phyloP scores from a whole-genome alignment of 2,888 invertebrate genomes.

The Hyppa rectilinea region DNA sequence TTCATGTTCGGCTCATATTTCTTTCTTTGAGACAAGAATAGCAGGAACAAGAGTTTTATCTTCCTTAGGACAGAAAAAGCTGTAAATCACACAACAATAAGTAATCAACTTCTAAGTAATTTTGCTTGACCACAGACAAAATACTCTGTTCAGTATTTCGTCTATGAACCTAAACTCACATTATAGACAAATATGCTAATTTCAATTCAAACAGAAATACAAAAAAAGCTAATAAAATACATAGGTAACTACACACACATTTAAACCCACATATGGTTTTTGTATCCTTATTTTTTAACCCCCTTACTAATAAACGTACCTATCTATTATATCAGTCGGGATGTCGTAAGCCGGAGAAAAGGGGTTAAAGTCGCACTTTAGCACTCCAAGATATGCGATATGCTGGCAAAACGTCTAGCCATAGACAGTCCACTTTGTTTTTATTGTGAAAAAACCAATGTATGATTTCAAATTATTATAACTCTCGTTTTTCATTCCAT shows the following conservation, averaged over 20 bases:
- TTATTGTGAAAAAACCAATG: neutral
- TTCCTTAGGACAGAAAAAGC: neutral
- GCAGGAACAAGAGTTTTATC: slow-evolving; percentile 25
- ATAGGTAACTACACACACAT: too few relatives aligned
- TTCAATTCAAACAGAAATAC: neutral
- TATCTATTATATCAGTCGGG: too few relatives aligned
- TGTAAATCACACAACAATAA: neutral
- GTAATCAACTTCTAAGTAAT: neutral
- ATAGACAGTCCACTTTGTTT: neutral
- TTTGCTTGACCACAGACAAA: neutral
- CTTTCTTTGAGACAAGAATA: slow-evolving; percentile 49
- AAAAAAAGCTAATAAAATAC: too few relatives aligned
- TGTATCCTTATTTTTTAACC: too few relatives aligned
- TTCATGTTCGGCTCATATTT: slow-evolving; percentile 64
- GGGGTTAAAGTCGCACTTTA: slow-evolving; percentile 30
- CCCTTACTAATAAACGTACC: too few relatives aligned
- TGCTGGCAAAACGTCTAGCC: slow-evolving; percentile 34
- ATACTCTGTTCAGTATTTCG: neutral
- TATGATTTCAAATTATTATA: neutral
- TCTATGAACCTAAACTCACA: neutral
- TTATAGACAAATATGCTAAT: neutral
- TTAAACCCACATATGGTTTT: too few relatives aligned
- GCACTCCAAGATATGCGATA: slow-evolving; percentile 38
- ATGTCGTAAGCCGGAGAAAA: slow-evolving; percentile 35
- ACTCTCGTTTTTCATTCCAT: neutral